Percentiles rank a stretch among this genome's conserved stretches.
Evolutionary conservation across 2,113 vertebrate genomes (phyloP).

Genomic region (Seriola aureovittata): DNA sequence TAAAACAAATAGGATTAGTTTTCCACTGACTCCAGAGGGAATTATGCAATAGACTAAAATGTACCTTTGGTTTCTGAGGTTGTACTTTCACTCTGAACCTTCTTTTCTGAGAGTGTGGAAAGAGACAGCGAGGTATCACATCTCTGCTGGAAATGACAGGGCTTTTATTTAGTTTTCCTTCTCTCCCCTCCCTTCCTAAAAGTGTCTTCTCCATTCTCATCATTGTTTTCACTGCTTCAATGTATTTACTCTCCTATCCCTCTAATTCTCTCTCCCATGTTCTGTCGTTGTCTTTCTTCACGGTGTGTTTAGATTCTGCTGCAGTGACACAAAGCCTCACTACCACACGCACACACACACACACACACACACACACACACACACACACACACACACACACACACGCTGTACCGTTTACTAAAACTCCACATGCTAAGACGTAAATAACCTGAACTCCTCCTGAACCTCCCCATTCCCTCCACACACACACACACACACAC

Average conservation of each 20-base stretch:
- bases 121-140: background rate
- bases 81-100: slow-evolving; percentile 3
- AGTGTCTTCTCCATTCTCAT: slow-evolving; percentile 31
- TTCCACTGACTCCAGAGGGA: slow-evolving; percentile 27
- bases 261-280: slow-evolving; percentile 57
- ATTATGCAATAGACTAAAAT: slow-evolving; percentile 45
- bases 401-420: slow-evolving; percentile 52
- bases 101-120: slow-evolving; percentile 20
- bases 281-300: slow-evolving; percentile 45
- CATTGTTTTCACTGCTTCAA: slow-evolving; percentile 42
- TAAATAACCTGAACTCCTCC: slow-evolving; percentile 78
- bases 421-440: slow-evolving; percentile 69
- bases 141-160: slow-evolving; percentile 46
- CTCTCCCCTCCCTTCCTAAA: background rate
- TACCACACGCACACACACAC: slow-evolving; percentile 33
- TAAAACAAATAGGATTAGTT: slow-evolving; percentile 20
- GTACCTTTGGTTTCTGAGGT: slow-evolving; percentile 23
- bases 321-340: slow-evolving; percentile 68
- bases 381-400: slow-evolving; percentile 42
- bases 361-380: slow-evolving; percentile 54
- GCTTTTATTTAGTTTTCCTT: slow-evolving; percentile 34
- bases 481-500: slow-evolving; percentile 41
- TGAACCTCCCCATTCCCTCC: slow-evolving; percentile 65
- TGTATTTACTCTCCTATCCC: slow-evolving; percentile 53
- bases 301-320: slow-evolving; percentile 69